These are phyloP conservation scores for Azemiops feae DNA, from an alignment of 2,113 vertebrate genomes.

Conservation along the genomic window DNA sequence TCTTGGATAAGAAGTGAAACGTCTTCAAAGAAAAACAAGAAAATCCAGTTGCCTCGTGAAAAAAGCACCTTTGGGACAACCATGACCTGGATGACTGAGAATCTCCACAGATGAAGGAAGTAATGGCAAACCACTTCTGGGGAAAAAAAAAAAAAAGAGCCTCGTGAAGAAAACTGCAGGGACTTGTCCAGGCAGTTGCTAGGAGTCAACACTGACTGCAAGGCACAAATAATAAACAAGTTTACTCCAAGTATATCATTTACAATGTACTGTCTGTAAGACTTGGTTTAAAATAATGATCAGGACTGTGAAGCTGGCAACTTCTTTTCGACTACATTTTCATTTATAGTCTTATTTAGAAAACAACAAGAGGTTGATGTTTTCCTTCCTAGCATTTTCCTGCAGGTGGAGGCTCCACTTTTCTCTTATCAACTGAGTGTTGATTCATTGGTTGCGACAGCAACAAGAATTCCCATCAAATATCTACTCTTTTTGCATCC, in stretches of 20 bases:
- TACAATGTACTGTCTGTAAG: background rate
- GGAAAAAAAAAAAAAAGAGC: background rate
- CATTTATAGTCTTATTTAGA: background rate
- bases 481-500: background rate
- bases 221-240: background rate
- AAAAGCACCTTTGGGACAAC: no score
- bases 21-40: no score
- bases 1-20: no score
- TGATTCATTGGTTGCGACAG: background rate
- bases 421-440: background rate
- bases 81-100: no score
- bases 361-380: background rate
- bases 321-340: conserved; percentile 3
- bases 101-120: no score
- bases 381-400: background rate
- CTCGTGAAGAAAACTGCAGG: background rate
- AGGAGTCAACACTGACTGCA: background rate
- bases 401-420: background rate
- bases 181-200: background rate
- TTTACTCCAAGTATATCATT: background rate
- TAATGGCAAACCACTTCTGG: background rate
- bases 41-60: no score
- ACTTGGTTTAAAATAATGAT: background rate
- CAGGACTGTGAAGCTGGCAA: background rate
- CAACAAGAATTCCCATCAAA: background rate